These are phyloP conservation scores for Drosophila gaucha DNA, from an alignment of 2,888 invertebrate genomes.

Conservation along the genomic window DNA sequence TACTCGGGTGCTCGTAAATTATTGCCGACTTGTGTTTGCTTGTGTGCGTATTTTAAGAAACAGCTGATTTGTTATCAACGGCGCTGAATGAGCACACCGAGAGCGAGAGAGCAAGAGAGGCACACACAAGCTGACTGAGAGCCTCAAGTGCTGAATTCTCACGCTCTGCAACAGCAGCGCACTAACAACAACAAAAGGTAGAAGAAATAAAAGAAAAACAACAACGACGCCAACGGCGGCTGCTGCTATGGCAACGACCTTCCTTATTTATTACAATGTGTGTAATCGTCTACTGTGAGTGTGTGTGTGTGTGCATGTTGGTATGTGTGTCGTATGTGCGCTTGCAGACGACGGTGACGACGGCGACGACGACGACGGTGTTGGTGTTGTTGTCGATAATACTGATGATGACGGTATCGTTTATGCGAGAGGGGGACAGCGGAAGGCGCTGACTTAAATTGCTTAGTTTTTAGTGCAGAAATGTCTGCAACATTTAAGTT, in stretches of 20 bases:
- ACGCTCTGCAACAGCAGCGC: constrained; percentile 43
- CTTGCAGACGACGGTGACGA: constrained; percentile 40
- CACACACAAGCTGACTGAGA: constrained; percentile 18
- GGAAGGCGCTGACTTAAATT: constrained; percentile 65
- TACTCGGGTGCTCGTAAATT: constrained; percentile 50
- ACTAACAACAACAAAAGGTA: constrained; percentile 42
- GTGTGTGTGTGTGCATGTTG: constrained; percentile 28
- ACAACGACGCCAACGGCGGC: constrained; percentile 54
- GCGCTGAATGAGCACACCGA: constrained; percentile 53
- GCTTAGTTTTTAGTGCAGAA: constrained; percentile 78
- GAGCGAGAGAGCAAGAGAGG: constrained; percentile 28
- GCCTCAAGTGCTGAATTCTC: constrained; percentile 61
- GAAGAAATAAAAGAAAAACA: constrained; percentile 28
- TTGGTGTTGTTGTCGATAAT: constrained; percentile 32
- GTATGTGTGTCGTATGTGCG: constrained; percentile 40
- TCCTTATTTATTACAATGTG: constrained; percentile 82
- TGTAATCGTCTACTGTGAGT: constrained; percentile 59
- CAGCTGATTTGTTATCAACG: constrained; percentile 77
- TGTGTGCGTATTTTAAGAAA: constrained; percentile 44
- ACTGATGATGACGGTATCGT: constrained; percentile 12
- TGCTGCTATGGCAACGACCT: constrained; percentile 83
- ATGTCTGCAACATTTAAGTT: constrained; percentile 75
- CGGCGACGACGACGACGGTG: neutral
- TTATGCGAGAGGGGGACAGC: constrained; percentile 8
- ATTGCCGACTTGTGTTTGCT: constrained; percentile 33